A percentile compares a stretch with the other conserved stretches of the same genome.
Evolutionary conservation across 2,113 vertebrate genomes (phyloP).

Genomic region (Beaufortia kweichowensis): DNA sequence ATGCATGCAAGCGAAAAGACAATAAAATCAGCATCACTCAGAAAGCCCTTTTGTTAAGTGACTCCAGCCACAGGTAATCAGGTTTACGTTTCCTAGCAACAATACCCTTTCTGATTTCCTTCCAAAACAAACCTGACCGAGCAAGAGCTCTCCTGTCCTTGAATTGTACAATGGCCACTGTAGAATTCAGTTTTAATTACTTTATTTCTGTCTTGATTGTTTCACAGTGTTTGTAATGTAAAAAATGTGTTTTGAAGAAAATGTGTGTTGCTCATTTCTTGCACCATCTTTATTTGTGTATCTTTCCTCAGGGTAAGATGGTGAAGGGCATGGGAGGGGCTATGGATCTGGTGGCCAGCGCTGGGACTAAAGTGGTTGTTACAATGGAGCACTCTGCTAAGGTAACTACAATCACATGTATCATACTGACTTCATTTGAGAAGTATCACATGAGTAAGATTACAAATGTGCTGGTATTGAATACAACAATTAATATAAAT

Average conservation of each 20-base stretch:
- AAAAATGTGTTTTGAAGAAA: neutral
- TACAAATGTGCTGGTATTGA: no score
- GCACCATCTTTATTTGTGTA: slow-evolving; percentile 24
- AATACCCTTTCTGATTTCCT: slow-evolving; percentile 32
- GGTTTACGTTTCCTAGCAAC: slow-evolving; percentile 56
- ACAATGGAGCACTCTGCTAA: slow-evolving; percentile 98
- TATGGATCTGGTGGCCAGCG: slow-evolving; percentile 95
- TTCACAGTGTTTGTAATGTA: neutral
- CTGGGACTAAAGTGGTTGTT: slow-evolving; percentile 94
- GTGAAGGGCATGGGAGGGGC: slow-evolving; percentile 99
- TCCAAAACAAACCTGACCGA: slow-evolving; percentile 27
- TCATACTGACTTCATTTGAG: neutral
- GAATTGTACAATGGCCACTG: neutral
- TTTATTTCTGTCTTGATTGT: neutral
- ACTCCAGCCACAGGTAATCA: slow-evolving; percentile 48
- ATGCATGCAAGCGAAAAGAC: neutral
- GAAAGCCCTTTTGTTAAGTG: slow-evolving; percentile 40
- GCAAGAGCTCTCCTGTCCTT: neutral
- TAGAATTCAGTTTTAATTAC: neutral
- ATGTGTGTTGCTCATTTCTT: slow-evolving; percentile 12
- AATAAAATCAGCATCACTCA: slow-evolving; percentile 35
- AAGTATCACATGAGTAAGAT: no score
- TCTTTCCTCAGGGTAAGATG: slow-evolving; percentile 88
- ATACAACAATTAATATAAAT: no score
- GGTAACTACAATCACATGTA: slow-evolving; percentile 66